Evolutionary conservation across 2,888 invertebrate species (phyloP), one percentile per base, ranked within the genome.

Genomic region (Lysandra bellargus): DNA sequence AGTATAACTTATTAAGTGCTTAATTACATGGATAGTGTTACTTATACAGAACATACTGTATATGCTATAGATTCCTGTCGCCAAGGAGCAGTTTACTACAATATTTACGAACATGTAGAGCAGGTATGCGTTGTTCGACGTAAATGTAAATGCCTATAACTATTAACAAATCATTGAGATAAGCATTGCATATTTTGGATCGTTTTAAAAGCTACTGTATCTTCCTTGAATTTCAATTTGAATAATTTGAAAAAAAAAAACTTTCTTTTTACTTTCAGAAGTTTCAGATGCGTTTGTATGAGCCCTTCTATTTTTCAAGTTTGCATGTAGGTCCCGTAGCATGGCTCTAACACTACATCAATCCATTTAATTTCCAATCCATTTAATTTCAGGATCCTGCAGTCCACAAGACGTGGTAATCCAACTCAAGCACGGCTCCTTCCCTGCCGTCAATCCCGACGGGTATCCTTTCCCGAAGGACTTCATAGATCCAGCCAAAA

Each of bases 391-490:
- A 91, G 96, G 96, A 69, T 95, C 96, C 82, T 97, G 96, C 86
- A 89, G 90, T 76, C 93, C 95, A 4, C 94, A 95, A 85, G 95
- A 96, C 85, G 96, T 97, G 78, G 93, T 96, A 83, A 92, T 97
- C 84, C 96, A 97, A 86, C 89, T 98, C 79, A 98, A 98, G 88
- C 96, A 97, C 83, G 97, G 97, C 23, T 96, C 98, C 76, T 97
- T 97, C 85, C 98, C 98, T 37, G 96, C 98, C 4, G 96, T 98
- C 80, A 97, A 96, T 86, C 97, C 98, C 2, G 97, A 98, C 86
- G 97, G 97, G 81, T 97, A 97, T 74, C 95, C 96, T 76, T 97
- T 97, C 86, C 97, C 97, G 0, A 96, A 96, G 80, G 92, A 96
- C 82, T 95, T 96, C 85, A 88, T 96, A 80, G 92, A 93, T 81